Evolutionary conservation across 2,797 vertebrate genomes (phyloP).

Genomic region (Pseudopleuronectes americanus): DNA sequence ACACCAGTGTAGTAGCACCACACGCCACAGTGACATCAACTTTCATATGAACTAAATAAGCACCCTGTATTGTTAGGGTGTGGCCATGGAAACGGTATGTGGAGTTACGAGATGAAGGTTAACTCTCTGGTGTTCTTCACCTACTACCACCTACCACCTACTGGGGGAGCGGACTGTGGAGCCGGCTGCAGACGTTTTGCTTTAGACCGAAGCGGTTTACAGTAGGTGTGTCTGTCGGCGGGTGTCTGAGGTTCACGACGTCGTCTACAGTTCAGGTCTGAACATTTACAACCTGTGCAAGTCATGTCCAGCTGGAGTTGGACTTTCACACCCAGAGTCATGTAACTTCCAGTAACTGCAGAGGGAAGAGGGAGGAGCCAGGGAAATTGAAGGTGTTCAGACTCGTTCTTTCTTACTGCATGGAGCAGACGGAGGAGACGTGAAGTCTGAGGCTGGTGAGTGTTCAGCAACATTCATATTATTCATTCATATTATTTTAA

Average conservation of each 20-base stretch:
- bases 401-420: no score
- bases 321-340: not conserved
- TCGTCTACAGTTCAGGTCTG: constrained; percentile 89
- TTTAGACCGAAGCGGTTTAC: constrained; percentile 48
- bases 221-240: constrained; percentile 52
- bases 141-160: constrained; percentile 96
- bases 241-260: constrained; percentile 85
- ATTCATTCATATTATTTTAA: no score
- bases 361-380: no score
- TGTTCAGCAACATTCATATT: no score
- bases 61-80: constrained; percentile 80
- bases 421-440: no score
- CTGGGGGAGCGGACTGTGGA: constrained; percentile 91
- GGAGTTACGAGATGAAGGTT: constrained; percentile 95
- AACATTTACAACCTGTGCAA: constrained; percentile 98
- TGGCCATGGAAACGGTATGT: constrained; percentile 96
- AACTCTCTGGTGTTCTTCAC: constrained; percentile 97
- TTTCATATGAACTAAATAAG: no score
- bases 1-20: not conserved
- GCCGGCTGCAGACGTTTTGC: constrained; percentile 87
- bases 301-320: constrained; percentile 89
- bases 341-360: no score
- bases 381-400: no score
- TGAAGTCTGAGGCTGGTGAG: no score
- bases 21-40: no score